Base-by-base conservation (phyloP, 1,140 invertebrate species). In the Dryas iulia region DNA sequence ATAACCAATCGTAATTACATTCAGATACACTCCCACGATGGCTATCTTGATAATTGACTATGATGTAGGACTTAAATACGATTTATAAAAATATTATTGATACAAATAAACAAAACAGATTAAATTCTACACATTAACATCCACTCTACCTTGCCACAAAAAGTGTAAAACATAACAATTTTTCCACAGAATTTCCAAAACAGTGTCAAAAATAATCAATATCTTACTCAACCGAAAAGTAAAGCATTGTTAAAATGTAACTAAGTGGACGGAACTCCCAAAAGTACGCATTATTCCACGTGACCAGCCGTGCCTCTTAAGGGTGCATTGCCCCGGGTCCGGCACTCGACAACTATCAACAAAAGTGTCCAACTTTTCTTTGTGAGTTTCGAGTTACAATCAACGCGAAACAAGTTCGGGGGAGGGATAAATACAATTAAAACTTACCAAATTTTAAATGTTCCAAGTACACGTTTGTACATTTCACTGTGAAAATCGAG, bases 371-470 rank as follows among this genome's bases (percentile, higher is more conserved):
- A 63, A 69, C 30, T 69, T 69, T 63, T 52, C 58, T 60, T 62
- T 26, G 26, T 39, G 59, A 62, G 47, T 56, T 68, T 47, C 53
- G 33, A 63, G 39, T 35, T 33, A 66, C 57, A 59, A 71, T 65
- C 62, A 62, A 66, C 62, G 69, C 58, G 62, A 58, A 60, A 66
- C 63, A 66, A 71, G 25, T 66, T 39, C 31, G 52, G 11, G 33
- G 23, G 58, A 52, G 63, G 24, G 58, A 66, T 64, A 71, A 71
- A 71, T 66, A 71, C 68, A 70, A 70, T 71, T 71, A 66, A 71
- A 71, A 71, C 47, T 71, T 71, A 28, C 47, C 31, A 71, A 66
- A 71, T 60, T 70, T 71, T 57, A 57, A 61, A 61, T 52, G 63
- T 65, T 66, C 57, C 59, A 47, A 61, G 61, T 25, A 24, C 47